Conservation (phyloP, 2,113 vertebrate species). For the Sclerurus mexicanus region DNA sequence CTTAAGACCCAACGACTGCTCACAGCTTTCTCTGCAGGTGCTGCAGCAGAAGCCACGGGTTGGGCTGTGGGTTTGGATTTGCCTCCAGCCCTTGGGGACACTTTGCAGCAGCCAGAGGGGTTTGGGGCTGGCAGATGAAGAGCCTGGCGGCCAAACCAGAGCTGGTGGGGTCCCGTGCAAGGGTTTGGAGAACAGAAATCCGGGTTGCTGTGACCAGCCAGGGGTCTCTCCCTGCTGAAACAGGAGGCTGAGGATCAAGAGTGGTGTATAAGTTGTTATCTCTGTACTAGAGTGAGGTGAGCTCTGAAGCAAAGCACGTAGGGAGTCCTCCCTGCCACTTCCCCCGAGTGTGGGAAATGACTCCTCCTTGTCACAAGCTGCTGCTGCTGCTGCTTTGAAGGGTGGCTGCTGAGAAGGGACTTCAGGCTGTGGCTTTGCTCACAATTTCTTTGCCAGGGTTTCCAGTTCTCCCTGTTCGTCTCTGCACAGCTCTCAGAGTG, state of each 20-base stretch:
- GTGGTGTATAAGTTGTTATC: not conserved
- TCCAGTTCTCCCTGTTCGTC: not conserved
- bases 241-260: not conserved
- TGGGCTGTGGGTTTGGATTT: not conserved
- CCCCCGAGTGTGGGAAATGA: not conserved
- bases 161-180: not conserved
- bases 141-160: not conserved
- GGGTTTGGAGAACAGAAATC: not conserved
- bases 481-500: accelerated
- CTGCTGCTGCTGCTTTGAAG: not conserved
- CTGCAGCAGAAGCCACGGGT: no score
- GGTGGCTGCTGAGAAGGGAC: not conserved
- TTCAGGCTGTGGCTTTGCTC: not conserved
- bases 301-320: not conserved
- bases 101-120: not conserved
- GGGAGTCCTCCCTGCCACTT: not conserved
- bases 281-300: not conserved
- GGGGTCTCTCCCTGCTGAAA: not conserved
- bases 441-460: not conserved
- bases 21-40: not conserved
- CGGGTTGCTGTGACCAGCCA: not conserved
- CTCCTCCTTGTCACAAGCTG: not conserved
- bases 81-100: not conserved
- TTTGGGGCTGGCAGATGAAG: not conserved
- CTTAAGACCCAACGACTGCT: not conserved